Evolutionary conservation across 2,113 vertebrate species (phyloP).

Genomic region (Austrofundulus limnaeus): DNA sequence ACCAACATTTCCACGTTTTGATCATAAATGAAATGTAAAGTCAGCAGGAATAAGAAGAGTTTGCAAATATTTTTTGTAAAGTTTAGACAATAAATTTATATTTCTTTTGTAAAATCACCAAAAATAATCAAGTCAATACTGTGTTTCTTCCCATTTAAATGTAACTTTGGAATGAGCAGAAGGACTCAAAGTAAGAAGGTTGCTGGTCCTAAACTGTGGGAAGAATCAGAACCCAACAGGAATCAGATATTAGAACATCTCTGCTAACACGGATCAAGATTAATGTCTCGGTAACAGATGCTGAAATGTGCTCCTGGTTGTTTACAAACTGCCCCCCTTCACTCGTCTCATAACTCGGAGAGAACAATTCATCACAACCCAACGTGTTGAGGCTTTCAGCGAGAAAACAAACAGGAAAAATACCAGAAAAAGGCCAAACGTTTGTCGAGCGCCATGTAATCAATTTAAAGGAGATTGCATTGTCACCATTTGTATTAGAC

Average conservation of each 20-base stretch:
- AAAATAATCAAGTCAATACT: too few species aligned
- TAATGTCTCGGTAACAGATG: conserved; percentile 34
- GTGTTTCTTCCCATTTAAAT: too few species aligned
- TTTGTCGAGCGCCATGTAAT: conserved; percentile 39
- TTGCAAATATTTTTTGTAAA: too few species aligned
- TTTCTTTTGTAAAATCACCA: too few species aligned
- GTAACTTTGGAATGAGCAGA: neutral
- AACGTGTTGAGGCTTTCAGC: conserved; percentile 48
- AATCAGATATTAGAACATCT: neutral
- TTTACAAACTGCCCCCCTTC: conserved; percentile 22
- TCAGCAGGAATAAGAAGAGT: too few species aligned
- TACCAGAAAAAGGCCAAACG: neutral
- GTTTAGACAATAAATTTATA: too few species aligned
- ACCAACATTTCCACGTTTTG: too few species aligned
- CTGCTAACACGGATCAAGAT: conserved; percentile 38
- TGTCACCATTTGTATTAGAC: conserved; percentile 55
- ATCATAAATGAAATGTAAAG: too few species aligned
- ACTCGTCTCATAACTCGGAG: conserved; percentile 20
- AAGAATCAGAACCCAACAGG: neutral
- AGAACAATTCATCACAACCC: conserved; percentile 53
- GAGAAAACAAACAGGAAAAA: conserved; percentile 13
- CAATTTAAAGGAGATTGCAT: conserved; percentile 55
- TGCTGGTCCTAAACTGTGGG: neutral
- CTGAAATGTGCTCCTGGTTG: conserved; percentile 31
- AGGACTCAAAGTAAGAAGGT: too few species aligned